Percentiles rank a stretch among this genome's conserved stretches.
Conservation (phyloP, 2,888 invertebrate genomes). For the Cephus rjabovi region DNA sequence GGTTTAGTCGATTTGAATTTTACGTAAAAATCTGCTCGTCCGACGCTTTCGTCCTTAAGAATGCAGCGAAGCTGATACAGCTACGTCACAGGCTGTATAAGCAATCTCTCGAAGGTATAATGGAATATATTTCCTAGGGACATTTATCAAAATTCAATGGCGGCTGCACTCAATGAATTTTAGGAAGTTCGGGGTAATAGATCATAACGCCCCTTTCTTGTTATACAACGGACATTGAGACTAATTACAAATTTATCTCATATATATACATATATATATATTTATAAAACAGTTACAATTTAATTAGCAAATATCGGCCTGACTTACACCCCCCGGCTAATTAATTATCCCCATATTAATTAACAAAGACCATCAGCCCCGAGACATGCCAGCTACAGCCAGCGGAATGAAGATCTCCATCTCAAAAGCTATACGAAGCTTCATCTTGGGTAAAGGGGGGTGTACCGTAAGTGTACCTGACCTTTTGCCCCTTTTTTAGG, state of each 20-base stretch:
- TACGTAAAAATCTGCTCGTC: not conserved
- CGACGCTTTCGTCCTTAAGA: not conserved
- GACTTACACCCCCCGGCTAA: not conserved
- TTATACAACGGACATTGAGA: not conserved
- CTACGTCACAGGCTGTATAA: not conserved
- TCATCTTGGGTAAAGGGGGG: no score
- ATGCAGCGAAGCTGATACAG: not conserved
- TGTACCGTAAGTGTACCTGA: not conserved
- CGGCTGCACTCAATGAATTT: not conserved
- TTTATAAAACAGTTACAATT: not conserved
- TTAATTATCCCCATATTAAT: constrained; percentile 1
- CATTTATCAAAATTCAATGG: not conserved
- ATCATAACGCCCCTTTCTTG: not conserved
- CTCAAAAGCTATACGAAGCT: not conserved
- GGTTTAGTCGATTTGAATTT: not conserved
- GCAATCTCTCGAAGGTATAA: not conserved
- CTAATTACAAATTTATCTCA: not conserved
- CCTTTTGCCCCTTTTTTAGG: not conserved
- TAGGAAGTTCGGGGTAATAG: not conserved
- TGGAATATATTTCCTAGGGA: not conserved
- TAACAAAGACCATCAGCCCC: not conserved
- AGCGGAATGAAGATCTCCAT: not conserved
- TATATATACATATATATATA: not conserved
- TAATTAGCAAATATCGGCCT: constrained; percentile 1
- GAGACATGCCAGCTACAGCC: not conserved